Evolutionary conservation across 2,797 vertebrate genomes (phyloP), one percentile per base, ranked within the genome.

Genomic region (Argentina silus): DNA sequence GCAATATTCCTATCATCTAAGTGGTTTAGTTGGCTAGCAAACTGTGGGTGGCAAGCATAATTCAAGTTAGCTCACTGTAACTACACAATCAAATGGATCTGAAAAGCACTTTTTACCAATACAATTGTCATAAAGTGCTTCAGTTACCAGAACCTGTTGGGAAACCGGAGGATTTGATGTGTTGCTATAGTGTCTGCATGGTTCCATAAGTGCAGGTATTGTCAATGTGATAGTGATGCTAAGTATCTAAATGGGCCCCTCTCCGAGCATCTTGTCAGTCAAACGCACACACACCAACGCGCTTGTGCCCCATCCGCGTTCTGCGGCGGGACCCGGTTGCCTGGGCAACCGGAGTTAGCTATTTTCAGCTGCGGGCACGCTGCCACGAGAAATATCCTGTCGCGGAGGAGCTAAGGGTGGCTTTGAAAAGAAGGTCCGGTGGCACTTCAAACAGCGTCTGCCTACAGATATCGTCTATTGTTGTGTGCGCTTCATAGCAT

Each of bases 311-410:
- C 86, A 74, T 89, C 78, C 72, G 69, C 79, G 80, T 84, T 78
- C 82, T 87, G 87, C 87, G 79, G 82, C 69, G 64, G 64, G 85
- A 91, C 90, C 86, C 73, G 66, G 91, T 93, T 88, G 82, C 92
- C 92, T 80, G 71, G 89, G 92, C 90, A 93, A 93, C 92, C 83
- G 80, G 82, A 86, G 77, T 86, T 85, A 92, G 91, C 88, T 93
- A 94, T 94, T 94, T 92, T 90, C 77, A 89, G 91, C 81, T 0
- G 11, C 60, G 82, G 88, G 83, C 88, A 81, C 69, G 62, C 59
- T 87, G 85, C 89, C 89, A 86, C 84, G 77, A 71, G 86, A 78
- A 66, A 72, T 82, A 81, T 83, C 79, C 85, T 76, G 69, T 74
- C 44, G 71, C 19, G 78, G 75, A 66, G 64, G 21, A 50, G 78